These are phyloP conservation scores for western clawed frog (Xenopus tropicalis) DNA, from an alignment of 2,113 vertebrate genomes.

Conservation along the genomic window UCB_Xtro_10.0 CM004449.2:81991001-81991500, in stretches of 20 bases:
- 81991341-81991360: too few species aligned
- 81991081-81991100: conserved; percentile 95
- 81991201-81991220: conserved; percentile 78
- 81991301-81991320: too few species aligned
- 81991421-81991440: too few species aligned
- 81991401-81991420: too few species aligned
- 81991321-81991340: too few species aligned
- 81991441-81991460: too few species aligned
- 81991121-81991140: conserved; percentile 92
- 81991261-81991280: neutral
- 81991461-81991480: too few species aligned
- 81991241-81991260: neutral
- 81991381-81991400: too few species aligned
- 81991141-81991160: conserved; percentile 91
- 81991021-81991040: neutral
- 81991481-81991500: too few species aligned
- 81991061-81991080: conserved; percentile 93
- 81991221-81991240: neutral
- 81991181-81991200: conserved; percentile 89
- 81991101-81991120: conserved; percentile 80
- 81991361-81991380: too few species aligned
- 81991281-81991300: too few species aligned
- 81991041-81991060: conserved; percentile 93
- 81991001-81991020: neutral
- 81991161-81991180: conserved; percentile 94